Evolutionary conservation across 2,113 vertebrate genomes (phyloP).

Genomic region (Oncorhynchus tshawytscha): DNA sequence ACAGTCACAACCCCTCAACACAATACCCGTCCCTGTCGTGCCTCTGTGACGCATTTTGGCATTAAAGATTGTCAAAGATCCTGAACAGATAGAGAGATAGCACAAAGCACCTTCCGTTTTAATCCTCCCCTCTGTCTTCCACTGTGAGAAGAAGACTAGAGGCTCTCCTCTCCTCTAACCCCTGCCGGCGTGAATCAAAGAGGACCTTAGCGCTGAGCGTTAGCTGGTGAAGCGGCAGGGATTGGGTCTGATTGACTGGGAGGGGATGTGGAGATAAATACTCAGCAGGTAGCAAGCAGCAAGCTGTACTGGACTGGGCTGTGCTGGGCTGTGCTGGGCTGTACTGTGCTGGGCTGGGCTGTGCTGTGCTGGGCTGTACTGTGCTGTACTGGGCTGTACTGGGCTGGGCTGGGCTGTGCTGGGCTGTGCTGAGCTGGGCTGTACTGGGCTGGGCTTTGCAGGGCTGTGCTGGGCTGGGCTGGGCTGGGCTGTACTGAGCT

Average conservation of each 20-base stretch:
- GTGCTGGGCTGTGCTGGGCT: neutral
- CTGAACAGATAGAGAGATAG: conserved; percentile 57
- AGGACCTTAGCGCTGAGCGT: conserved; percentile 51
- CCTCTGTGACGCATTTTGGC: conserved; percentile 28
- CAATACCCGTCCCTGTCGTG: conserved; percentile 40
- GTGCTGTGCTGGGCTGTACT: too few relatives aligned
- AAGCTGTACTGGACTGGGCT: conserved; percentile 1
- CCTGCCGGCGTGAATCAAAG: conserved; percentile 61
- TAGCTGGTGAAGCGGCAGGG: conserved; percentile 50
- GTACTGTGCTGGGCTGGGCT: too few relatives aligned
- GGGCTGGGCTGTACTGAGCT: neutral
- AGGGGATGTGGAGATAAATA: conserved; percentile 46
- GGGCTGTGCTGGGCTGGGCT: too few relatives aligned
- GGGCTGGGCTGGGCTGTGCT: too few relatives aligned
- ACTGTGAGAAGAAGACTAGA: conserved; percentile 34
- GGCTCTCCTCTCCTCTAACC: conserved; percentile 36
- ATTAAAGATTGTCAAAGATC: conserved; percentile 21
- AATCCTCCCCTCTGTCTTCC: conserved; percentile 46
- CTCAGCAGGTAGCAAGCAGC: conserved; percentile 59
- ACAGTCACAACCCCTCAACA: conserved; percentile 19
- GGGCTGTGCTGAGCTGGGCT: too few relatives aligned
- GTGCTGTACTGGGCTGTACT: too few relatives aligned
- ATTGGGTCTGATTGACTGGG: conserved; percentile 58
- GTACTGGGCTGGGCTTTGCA: too few relatives aligned
- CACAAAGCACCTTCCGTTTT: conserved; percentile 48